These are phyloP conservation scores for Idaea dimidiata DNA, from an alignment of 2,888 invertebrate genomes.

Conservation along the genomic window DNA sequence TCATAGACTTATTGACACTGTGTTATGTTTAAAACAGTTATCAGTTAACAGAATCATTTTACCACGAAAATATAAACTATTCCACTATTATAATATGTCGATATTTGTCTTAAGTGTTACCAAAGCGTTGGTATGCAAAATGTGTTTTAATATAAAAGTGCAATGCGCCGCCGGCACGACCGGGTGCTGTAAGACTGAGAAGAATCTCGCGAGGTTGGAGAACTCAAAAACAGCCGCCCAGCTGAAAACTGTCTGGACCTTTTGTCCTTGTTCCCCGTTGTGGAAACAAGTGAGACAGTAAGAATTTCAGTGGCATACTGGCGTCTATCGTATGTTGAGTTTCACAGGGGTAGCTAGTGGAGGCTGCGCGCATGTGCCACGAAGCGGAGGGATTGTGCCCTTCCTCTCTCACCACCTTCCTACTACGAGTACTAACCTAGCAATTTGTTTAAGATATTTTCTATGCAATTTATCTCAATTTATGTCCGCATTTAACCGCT, in stretches of 20 bases:
- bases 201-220: conserved; percentile 22
- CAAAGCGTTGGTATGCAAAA: conserved; percentile 11
- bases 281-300: conserved; percentile 31
- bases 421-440: background rate
- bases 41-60: conserved; percentile 10
- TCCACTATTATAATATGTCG: conserved; percentile 9
- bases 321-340: conserved; percentile 12
- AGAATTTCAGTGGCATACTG: conserved; percentile 22
- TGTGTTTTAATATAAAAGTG: background rate
- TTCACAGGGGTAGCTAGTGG: conserved; percentile 38
- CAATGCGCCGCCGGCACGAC: conserved; percentile 11
- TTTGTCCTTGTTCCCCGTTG: conserved; percentile 19
- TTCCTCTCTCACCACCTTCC: conserved; percentile 8
- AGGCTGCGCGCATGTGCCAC: conserved; percentile 64
- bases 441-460: background rate
- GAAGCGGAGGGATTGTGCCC: conserved; percentile 9
- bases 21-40: conserved; percentile 10
- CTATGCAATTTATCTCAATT: background rate
- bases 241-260: conserved; percentile 20
- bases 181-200: conserved; percentile 22
- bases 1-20: conserved; percentile 14
- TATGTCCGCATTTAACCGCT: background rate
- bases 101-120: conserved; percentile 23
- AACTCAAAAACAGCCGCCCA: conserved; percentile 14
- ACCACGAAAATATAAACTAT: conserved; percentile 13